phyloP scores from a whole-genome alignment of 2,113 vertebrate genomes.

The Cyanoramphus novaezelandiae region DNA sequence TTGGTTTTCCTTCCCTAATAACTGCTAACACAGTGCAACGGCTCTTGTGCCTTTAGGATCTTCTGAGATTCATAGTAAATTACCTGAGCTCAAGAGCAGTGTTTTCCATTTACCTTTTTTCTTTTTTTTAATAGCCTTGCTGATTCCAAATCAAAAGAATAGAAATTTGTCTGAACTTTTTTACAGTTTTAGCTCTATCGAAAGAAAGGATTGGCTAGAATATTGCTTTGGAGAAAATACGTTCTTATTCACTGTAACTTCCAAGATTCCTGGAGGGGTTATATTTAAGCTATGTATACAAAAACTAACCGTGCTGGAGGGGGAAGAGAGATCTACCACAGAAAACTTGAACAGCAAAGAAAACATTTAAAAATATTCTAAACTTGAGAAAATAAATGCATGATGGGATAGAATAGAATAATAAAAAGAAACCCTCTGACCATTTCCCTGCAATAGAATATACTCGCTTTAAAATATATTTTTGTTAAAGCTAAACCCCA shows the following conservation, averaged over 20 bases:
- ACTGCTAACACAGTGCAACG: background rate
- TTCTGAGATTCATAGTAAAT: background rate
- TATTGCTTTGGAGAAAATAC: background rate
- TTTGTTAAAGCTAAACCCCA: constrained; percentile 21
- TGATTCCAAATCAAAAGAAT: background rate
- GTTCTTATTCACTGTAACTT: background rate
- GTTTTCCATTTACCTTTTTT: background rate
- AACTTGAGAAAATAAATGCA: background rate
- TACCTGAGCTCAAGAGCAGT: background rate
- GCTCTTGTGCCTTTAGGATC: background rate
- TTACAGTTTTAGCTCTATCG: background rate
- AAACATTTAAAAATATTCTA: background rate
- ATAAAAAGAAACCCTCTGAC: background rate
- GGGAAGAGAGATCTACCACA: background rate
- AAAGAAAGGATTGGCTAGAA: background rate
- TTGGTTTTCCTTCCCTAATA: background rate
- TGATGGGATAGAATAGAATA: background rate
- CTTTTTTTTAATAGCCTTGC: background rate
- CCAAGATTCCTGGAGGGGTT: background rate
- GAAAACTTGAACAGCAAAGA: background rate
- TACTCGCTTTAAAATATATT: background rate
- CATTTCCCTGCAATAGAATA: background rate
- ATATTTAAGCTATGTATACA: background rate
- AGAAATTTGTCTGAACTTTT: background rate
- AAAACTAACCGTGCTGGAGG: background rate